These are phyloP conservation scores for Drosophila ironensis DNA, from an alignment of 1,140 invertebrate species.

Conservation along the genomic window DNA sequence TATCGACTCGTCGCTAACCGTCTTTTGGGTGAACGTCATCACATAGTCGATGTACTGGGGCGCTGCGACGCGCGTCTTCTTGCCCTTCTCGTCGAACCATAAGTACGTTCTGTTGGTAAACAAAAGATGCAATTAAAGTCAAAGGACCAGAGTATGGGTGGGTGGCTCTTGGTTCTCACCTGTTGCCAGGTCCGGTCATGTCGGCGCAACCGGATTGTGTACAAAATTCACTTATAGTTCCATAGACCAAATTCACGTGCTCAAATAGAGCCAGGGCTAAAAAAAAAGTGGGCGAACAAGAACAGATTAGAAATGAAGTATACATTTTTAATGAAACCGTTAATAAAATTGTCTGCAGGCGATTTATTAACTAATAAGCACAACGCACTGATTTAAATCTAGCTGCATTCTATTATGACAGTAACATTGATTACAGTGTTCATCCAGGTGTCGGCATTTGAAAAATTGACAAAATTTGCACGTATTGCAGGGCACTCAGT, in stretches of 20 bases:
- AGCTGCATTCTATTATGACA: too few relatives aligned
- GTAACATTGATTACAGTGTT: too few relatives aligned
- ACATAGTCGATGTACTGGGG: slow-evolving; percentile 99
- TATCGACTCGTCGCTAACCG: slow-evolving; percentile 97
- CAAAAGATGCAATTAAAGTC: not conserved
- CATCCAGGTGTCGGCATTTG: too few relatives aligned
- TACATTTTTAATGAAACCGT: too few relatives aligned
- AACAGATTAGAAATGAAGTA: slow-evolving; percentile 27
- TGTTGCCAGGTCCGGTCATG: slow-evolving; percentile 96
- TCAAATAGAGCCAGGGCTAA: slow-evolving; percentile 98
- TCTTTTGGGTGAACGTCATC: slow-evolving; percentile 98
- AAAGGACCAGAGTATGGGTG: not conserved
- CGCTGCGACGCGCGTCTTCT: slow-evolving; percentile 97
- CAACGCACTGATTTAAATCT: too few relatives aligned
- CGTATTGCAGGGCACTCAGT: too few relatives aligned
- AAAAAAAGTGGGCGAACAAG: slow-evolving; percentile 84
- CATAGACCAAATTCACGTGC: slow-evolving; percentile 98
- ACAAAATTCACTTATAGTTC: slow-evolving; percentile 98
- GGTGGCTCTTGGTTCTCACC: too few relatives aligned
- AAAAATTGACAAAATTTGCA: too few relatives aligned
- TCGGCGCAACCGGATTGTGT: slow-evolving; percentile 95
- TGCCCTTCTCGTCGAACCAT: slow-evolving; percentile 99
- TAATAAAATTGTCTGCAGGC: too few relatives aligned
- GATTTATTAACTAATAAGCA: too few relatives aligned
- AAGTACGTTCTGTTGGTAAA: slow-evolving; percentile 91